phyloP scores from a whole-genome alignment of 2,797 vertebrate species.

The Onychomys torridus region DNA sequence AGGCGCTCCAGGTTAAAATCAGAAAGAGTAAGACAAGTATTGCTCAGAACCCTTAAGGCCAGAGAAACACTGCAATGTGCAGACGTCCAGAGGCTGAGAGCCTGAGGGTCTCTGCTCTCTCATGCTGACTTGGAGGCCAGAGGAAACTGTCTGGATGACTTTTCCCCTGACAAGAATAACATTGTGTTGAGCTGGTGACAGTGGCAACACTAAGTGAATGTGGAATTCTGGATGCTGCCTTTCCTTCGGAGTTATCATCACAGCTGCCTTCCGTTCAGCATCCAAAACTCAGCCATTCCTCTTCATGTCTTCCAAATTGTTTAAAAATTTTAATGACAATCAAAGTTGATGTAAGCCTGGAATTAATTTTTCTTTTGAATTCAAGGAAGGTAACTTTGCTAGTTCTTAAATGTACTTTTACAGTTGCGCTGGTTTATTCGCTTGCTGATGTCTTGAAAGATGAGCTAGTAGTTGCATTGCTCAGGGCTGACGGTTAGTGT shows the following conservation, averaged over 20 bases:
- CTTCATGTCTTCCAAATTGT: not conserved
- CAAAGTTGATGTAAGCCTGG: not conserved
- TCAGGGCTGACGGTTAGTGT: not conserved
- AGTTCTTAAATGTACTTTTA: not conserved
- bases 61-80: not conserved
- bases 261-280: not conserved
- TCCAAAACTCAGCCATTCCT: not conserved
- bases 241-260: not conserved
- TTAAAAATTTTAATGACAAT: not conserved
- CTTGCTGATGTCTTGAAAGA: not conserved
- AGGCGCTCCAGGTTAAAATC: not conserved
- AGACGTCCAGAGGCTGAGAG: not conserved
- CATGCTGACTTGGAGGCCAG: not conserved
- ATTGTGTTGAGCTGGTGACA: not conserved
- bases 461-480: not conserved
- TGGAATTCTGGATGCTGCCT: not conserved
- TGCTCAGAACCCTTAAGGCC: not conserved
- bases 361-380: constrained; percentile 51
- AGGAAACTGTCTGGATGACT: not conserved
- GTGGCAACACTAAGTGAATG: not conserved
- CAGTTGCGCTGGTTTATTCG: not conserved
- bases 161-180: not conserved
- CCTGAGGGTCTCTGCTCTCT: not conserved
- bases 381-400: constrained; percentile 1
- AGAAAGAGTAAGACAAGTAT: constrained; percentile 40